Evolutionary conservation across 2,888 invertebrate genomes (phyloP).

Genomic region (Mythimna lalbum): DNA sequence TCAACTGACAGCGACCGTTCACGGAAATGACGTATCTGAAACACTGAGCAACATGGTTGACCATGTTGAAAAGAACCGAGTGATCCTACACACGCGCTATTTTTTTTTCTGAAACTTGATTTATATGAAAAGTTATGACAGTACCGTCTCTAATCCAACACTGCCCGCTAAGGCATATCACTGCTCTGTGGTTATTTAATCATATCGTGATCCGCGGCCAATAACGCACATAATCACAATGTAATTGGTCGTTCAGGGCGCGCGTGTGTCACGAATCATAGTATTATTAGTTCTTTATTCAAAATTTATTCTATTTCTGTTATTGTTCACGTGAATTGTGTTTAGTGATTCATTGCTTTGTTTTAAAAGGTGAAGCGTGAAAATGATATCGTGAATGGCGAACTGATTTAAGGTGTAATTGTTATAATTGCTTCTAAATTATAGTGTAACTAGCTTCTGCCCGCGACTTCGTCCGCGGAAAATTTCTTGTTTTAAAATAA

Average conservation of each 20-base stretch:
- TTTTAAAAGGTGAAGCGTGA: neutral
- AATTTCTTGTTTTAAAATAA: too few species aligned
- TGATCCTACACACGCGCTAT: too few species aligned
- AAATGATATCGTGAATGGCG: neutral
- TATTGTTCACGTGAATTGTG: conserved; percentile 12
- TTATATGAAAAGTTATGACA: neutral
- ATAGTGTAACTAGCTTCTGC: too few species aligned
- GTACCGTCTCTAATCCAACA: neutral
- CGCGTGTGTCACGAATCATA: conserved; percentile 66
- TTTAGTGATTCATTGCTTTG: conserved; percentile 24
- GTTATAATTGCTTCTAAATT: conserved; percentile 5
- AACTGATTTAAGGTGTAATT: conserved; percentile 1
- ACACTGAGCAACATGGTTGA: too few species aligned
- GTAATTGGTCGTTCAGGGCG: conserved; percentile 43
- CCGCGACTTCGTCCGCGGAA: too few species aligned
- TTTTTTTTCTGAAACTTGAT: too few species aligned
- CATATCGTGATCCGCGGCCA: conserved; percentile 61
- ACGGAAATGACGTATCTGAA: too few species aligned
- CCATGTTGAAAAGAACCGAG: too few species aligned
- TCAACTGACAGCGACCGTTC: too few species aligned
- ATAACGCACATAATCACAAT: conserved; percentile 60
- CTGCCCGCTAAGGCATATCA: neutral
- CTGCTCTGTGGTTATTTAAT: conserved; percentile 16
- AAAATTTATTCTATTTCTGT: conserved; percentile 20
- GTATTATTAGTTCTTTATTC: conserved; percentile 29